Evolutionary conservation across 1,140 invertebrate species (phyloP), one percentile per base, ranked within the genome.

Genomic region (Zaprionus ornatus): DNA sequence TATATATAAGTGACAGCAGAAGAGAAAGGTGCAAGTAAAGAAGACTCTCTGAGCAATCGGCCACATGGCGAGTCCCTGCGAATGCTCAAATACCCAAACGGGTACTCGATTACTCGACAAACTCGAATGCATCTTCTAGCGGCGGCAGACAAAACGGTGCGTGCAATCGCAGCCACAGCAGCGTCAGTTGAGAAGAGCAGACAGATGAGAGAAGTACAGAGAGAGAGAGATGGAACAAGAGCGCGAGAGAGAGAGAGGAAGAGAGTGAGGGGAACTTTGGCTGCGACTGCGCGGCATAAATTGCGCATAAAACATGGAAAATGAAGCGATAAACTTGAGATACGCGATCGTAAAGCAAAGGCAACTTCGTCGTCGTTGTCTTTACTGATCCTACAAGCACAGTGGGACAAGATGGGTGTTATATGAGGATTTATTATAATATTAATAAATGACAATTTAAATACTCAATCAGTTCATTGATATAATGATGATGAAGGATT

Each of bases 321-420:
- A 88, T 88, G 85, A 90, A 88, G 85, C 85, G 85, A 88, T 88
- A 88, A 88, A 88, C 85, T 88, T 90, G 85, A 88, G 85, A 88
- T 88, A 88, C 85, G 85, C 85, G 85, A 88, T 88, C 85, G 85
- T 88, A 90, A 90, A 88, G 81, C 85, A 88, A 45, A 90, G 84
- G 74, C 77, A 88, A 71, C 80, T 63, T 80, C 74, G 74, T 85
- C 77, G 61, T 77, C 82, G 57, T 55, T 55, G 40, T 35, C 40
- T 48, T 56, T 42, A 50, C 56, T 45, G 25, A 55, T 57, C 37
- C 65, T 19, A 45, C 56, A 48, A n/a, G 48, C 21, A 75, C 75
- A 61, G 40, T 45, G 40, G 40, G 40, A 17, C 7, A 17, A 17
- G 6, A 7, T 17, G 2, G 2, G n/a, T 5, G 40, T n/a, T n/a